Conservation (phyloP, 2,888 invertebrate species). For the Calephelis perditalis region DNA sequence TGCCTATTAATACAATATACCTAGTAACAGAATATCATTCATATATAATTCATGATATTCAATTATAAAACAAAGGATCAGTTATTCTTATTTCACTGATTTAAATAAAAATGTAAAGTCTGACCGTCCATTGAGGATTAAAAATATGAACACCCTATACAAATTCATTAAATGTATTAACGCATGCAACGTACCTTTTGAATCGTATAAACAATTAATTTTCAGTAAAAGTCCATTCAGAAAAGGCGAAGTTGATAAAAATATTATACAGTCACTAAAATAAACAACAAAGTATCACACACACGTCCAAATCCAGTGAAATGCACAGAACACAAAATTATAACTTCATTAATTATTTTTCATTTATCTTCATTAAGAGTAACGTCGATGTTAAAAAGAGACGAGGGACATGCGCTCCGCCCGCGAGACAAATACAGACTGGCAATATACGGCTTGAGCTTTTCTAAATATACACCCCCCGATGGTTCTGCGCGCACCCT, state of each 20-base stretch:
- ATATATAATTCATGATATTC: no score
- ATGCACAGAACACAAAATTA: constrained; percentile 52
- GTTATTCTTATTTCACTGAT: no score
- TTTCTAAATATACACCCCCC: constrained; percentile 75
- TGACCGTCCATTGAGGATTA: no score
- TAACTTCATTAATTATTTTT: constrained; percentile 49
- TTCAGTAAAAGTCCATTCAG: constrained; percentile 50
- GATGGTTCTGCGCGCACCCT: constrained; percentile 59
- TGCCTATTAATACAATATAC: no score
- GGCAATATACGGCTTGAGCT: constrained; percentile 49
- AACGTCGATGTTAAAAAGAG: constrained; percentile 37
- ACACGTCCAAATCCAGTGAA: constrained; percentile 57
- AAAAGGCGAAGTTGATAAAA: constrained; percentile 34
- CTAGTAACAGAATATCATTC: no score
- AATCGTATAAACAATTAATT: constrained; percentile 40
- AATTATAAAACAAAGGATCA: no score
- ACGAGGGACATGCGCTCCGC: constrained; percentile 48
- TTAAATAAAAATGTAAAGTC: no score
- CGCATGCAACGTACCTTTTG: constrained; percentile 49
- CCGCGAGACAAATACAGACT: constrained; percentile 60
- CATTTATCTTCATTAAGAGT: constrained; percentile 59
- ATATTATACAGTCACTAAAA: constrained; percentile 41
- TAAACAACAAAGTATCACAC: constrained; percentile 44
- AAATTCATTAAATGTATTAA: constrained; percentile 29
- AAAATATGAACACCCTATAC: not conserved